Evolutionary conservation across 37 sponge, comb jelly and placozoan species (phyloP), one percentile per base, ranked within the genome.

Genomic region (Hormiphora californensis): DNA sequence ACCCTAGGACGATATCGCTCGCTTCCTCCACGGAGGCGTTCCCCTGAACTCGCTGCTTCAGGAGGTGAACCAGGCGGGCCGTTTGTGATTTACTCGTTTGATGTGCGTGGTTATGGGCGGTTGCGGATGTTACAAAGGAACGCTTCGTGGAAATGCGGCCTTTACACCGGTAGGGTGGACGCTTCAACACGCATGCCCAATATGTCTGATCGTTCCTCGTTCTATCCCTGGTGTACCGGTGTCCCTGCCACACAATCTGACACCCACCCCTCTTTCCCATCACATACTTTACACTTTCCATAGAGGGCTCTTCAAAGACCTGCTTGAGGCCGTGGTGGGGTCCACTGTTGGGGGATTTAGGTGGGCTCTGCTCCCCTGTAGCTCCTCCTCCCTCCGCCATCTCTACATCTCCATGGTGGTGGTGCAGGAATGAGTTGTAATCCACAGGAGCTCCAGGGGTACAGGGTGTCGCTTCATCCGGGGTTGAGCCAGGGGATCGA

Each of bases 221-320:
- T 19, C 81, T 73, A 30, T 73, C 81, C 23, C 81, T 21, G 43
- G 81, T 73, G 81, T 73, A 73, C 30, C 81, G 43, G 38, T 73
- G 81, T 73, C 81, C 81, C 35, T 73, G 81, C 81, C 81, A 73
- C 39, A 73, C 81, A 21, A 73, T 73, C 81, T 73, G 81, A 73
- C 81, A 73, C 23, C 81, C 81, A 2, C 81, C 81, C 43, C 81
- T 22, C 38, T 73, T 73, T 33, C 81, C 81, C 81, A 73, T 73
- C 12, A 73, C 81, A 41, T 73, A 73, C 81, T 73, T 73, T 28
- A 73, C 81, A 39, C 41, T 19, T 19, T 73, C 81, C 81, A 73
- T 73, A 30, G 46, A 43, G 46, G 81, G 81, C 81, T 73, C 35
- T 28, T 73, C 81, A 19, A 73, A 73, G 46, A 73, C 81, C 44